Evolutionary conservation across 2,797 vertebrate species (phyloP).

Genomic region (Chelonia mydas): DNA sequence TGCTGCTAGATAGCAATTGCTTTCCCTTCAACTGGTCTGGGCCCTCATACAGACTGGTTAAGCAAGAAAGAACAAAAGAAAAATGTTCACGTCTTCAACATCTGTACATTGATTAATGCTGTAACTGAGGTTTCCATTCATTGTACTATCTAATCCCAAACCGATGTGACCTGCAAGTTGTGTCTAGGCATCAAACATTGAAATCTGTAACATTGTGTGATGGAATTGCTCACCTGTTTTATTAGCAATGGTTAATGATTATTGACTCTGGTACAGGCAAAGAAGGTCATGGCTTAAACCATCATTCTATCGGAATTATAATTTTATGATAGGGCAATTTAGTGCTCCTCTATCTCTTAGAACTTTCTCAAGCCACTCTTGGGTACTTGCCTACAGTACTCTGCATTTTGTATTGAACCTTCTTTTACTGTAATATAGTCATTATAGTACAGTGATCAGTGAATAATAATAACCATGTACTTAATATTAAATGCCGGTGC

Average conservation of each 20-base stretch:
- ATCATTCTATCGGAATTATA: not conserved
- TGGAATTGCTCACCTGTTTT: not conserved
- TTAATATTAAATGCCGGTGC: not conserved
- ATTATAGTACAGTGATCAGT: not conserved
- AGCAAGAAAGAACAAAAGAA: not conserved
- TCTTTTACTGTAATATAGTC: not conserved
- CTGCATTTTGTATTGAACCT: not conserved
- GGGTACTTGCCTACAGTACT: not conserved
- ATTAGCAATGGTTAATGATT: conserved; percentile 24
- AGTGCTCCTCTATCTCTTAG: conserved; percentile 1
- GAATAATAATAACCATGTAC: too few species aligned
- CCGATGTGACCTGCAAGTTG: not conserved
- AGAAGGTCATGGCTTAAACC: conserved; percentile 22
- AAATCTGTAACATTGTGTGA: accelerated
- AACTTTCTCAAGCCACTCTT: conserved; percentile 4
- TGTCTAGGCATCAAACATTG: not conserved
- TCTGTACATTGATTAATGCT: accelerated
- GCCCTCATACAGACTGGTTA: accelerated
- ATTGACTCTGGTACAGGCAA: not conserved
- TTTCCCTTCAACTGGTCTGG: not conserved
- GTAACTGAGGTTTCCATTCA: not conserved
- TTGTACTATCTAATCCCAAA: not conserved
- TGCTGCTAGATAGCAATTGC: too few species aligned
- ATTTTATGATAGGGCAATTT: conserved; percentile 38
- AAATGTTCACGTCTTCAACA: accelerated